phyloP scores from a whole-genome alignment of 2,888 invertebrate genomes.

The Pheosia tremula region DNA sequence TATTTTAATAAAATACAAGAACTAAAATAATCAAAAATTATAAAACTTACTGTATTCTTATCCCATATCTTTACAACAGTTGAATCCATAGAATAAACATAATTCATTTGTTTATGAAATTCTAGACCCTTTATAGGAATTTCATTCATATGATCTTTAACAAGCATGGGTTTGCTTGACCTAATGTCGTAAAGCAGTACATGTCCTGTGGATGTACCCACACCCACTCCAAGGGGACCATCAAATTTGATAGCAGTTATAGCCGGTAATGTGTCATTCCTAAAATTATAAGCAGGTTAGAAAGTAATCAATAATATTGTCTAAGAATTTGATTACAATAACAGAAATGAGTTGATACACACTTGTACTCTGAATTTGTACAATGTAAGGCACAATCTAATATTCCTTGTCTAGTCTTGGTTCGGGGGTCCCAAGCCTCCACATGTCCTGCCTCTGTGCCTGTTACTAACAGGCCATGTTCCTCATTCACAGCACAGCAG shows the following conservation, averaged over 20 bases:
- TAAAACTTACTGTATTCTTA: conserved; percentile 87
- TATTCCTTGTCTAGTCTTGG: conserved; percentile 89
- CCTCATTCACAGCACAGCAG: conserved; percentile 93
- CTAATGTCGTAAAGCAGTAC: conserved; percentile 97
- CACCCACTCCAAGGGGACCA: conserved; percentile 91
- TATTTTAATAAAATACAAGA: conserved; percentile 10
- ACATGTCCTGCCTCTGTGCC: conserved; percentile 96
- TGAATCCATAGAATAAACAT: conserved; percentile 95
- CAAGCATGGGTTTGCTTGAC: conserved; percentile 92
- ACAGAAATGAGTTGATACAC: conserved; percentile 10
- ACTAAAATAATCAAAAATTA: conserved; percentile 1
- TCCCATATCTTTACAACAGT: conserved; percentile 97
- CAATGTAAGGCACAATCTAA: conserved; percentile 92
- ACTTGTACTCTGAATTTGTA: conserved; percentile 80
- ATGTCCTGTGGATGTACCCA: conserved; percentile 97
- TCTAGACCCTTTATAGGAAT: conserved; percentile 95
- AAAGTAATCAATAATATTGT: neutral
- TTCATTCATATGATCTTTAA: conserved; percentile 98
- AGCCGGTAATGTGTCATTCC: conserved; percentile 87
- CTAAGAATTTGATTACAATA: too few species aligned
- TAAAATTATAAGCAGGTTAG: conserved; percentile 57
- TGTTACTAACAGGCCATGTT: conserved; percentile 93
- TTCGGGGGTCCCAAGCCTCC: conserved; percentile 98
- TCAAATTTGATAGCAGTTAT: conserved; percentile 92
- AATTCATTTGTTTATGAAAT: conserved; percentile 91